A percentile compares a stretch with the other conserved stretches of the same genome.
phyloP scores from a whole-genome alignment of 2,888 invertebrate species.

The Camptogramma bilineatum region DNA sequence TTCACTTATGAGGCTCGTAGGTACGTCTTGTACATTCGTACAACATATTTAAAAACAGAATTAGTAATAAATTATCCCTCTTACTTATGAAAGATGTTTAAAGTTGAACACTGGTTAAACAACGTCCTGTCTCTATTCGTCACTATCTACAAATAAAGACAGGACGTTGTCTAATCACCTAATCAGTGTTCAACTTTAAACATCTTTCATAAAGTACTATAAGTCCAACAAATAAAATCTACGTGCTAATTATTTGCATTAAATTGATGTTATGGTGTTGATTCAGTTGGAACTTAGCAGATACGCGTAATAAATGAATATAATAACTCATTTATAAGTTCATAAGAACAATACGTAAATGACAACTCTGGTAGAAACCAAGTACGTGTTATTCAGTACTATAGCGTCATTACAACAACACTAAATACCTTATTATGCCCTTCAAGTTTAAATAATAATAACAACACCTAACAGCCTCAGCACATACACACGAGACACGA shows the following conservation, averaged over 20 bases:
- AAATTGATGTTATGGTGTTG: conserved; percentile 1
- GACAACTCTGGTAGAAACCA: background rate
- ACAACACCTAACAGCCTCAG: background rate
- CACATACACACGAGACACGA: too few species aligned
- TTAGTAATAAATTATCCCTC: too few species aligned
- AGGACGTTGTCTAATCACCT: too few species aligned
- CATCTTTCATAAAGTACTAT: background rate
- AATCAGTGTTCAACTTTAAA: too few species aligned
- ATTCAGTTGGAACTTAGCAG: conserved; percentile 9
- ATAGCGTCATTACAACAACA: background rate
- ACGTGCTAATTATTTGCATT: background rate
- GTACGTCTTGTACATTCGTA: too few species aligned
- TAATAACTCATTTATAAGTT: background rate
- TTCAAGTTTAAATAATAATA: background rate
- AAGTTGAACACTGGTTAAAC: too few species aligned
- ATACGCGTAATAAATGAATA: conserved; percentile 9
- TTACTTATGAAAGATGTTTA: too few species aligned
- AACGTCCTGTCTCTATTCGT: too few species aligned
- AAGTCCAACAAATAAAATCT: conserved; percentile 1
- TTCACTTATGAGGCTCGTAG: too few species aligned
- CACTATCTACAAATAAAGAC: too few species aligned
- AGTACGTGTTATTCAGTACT: background rate
- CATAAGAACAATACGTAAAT: background rate
- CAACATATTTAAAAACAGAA: too few species aligned
- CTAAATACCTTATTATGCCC: background rate